These are phyloP conservation scores for Zygothrica quintamaculata DNA, from an alignment of 2,888 invertebrate species.

Conservation along the genomic window DNA sequence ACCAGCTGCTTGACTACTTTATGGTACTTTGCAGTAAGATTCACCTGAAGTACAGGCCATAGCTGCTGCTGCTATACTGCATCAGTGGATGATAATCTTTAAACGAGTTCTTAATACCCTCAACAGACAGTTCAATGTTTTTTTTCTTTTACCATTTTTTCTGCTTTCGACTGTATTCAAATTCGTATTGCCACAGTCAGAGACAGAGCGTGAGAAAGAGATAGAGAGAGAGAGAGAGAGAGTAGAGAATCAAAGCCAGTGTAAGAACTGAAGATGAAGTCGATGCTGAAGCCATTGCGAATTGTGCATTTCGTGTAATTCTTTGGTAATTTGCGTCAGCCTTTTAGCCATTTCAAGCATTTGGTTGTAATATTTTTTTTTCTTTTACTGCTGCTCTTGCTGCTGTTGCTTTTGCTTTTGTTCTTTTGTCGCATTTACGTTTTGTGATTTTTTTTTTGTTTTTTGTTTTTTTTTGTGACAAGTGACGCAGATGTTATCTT, in stretches of 20 bases:
- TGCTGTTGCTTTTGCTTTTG: constrained; percentile 10
- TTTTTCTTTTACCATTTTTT: too few species aligned
- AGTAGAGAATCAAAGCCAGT: background rate
- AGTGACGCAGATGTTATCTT: constrained; percentile 74
- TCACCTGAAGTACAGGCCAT: constrained; percentile 23
- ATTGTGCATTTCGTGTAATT: constrained; percentile 60
- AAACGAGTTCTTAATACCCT: constrained; percentile 67
- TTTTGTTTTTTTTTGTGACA: constrained; percentile 53
- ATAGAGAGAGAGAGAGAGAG: constrained; percentile 2
- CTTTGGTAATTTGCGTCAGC: constrained; percentile 64
- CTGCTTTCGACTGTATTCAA: constrained; percentile 46
- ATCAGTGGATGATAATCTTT: constrained; percentile 43
- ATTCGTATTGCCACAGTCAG: constrained; percentile 13
- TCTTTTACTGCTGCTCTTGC: constrained; percentile 12
- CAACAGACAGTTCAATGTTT: constrained; percentile 47
- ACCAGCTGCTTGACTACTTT: background rate
- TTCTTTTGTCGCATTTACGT: too few species aligned
- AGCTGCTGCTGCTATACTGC: constrained; percentile 21
- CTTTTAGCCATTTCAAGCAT: constrained; percentile 43
- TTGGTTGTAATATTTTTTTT: constrained; percentile 38
- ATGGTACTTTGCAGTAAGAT: constrained; percentile 15
- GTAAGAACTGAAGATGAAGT: constrained; percentile 5
- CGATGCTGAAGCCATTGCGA: background rate
- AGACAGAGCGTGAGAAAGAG: background rate
- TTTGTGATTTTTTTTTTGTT: constrained; percentile 13